Evolutionary conservation across 2,888 invertebrate species (phyloP).

Genomic region (Acanthosepion esculentum): DNA sequence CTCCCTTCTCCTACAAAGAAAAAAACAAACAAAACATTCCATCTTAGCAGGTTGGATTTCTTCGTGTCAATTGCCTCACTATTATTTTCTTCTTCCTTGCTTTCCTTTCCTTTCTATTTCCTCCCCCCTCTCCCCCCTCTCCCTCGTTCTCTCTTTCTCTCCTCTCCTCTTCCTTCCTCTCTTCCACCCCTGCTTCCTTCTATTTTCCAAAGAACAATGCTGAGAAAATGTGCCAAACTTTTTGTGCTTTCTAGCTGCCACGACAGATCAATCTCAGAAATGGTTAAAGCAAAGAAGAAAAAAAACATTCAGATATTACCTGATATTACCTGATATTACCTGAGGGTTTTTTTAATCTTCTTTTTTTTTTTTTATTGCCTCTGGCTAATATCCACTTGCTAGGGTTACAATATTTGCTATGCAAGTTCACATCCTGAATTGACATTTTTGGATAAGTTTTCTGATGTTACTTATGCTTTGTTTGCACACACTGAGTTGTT

Average conservation of each 20-base stretch:
- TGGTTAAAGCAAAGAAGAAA: background rate
- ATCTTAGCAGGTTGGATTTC: background rate
- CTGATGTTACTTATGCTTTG: background rate
- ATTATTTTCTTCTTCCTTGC: too few species aligned
- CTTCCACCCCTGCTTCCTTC: too few species aligned
- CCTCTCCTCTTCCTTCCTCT: too few species aligned
- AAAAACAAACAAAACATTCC: background rate
- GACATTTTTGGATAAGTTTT: background rate
- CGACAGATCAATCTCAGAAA: background rate
- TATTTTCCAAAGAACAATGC: background rate
- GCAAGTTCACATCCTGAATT: background rate
- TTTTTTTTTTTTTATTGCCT: background rate
- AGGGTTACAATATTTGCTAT: background rate
- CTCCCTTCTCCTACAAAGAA: background rate
- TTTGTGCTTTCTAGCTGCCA: background rate
- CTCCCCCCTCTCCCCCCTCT: too few species aligned
- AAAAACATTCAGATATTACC: background rate
- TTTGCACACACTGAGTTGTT: background rate
- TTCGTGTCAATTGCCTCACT: background rate
- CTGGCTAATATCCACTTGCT: background rate
- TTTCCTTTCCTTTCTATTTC: too few species aligned
- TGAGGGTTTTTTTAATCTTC: background rate
- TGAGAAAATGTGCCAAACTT: background rate
- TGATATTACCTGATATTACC: background rate
- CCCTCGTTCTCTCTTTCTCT: too few species aligned